phyloP scores from a whole-genome alignment of 2,888 invertebrate species.

The Nomada flava region DNA sequence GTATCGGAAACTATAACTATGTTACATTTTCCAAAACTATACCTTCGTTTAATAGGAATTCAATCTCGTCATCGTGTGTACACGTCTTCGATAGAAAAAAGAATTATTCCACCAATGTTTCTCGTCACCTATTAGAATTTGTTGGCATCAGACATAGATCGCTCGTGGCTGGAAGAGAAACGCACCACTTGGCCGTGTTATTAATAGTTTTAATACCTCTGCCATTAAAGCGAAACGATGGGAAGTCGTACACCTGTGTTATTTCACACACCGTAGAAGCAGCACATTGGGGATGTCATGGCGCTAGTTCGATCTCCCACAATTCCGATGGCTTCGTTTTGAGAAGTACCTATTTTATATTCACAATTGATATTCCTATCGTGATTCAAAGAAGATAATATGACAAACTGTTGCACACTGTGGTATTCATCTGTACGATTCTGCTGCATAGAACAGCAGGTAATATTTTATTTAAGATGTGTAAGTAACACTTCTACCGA shows the following conservation, averaged over 20 bases:
- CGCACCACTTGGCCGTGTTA: conserved; percentile 47
- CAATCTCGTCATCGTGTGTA: not conserved
- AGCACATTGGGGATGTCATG: conserved; percentile 34
- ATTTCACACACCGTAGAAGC: conserved; percentile 29
- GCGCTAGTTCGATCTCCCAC: not conserved
- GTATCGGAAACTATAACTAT: too few species aligned
- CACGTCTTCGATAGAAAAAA: not conserved
- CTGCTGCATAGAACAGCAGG: too few species aligned
- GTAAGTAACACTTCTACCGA: too few species aligned
- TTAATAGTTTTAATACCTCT: conserved; percentile 56
- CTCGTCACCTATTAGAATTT: conserved; percentile 5
- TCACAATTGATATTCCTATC: not conserved
- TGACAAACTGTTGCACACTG: not conserved
- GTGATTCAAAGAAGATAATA: not conserved
- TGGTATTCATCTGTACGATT: not conserved
- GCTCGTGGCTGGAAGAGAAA: conserved; percentile 26
- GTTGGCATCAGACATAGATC: conserved; percentile 15
- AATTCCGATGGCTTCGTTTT: not conserved
- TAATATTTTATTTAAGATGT: too few species aligned
- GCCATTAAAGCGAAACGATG: conserved; percentile 45
- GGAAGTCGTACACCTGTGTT: conserved; percentile 51
- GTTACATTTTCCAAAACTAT: too few species aligned
- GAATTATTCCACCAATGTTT: not conserved
- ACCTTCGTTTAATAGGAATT: too few species aligned
- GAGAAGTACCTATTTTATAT: not conserved